phyloP scores from a whole-genome alignment of 2,797 vertebrate genomes.

The Decapterus maruadsi region DNA sequence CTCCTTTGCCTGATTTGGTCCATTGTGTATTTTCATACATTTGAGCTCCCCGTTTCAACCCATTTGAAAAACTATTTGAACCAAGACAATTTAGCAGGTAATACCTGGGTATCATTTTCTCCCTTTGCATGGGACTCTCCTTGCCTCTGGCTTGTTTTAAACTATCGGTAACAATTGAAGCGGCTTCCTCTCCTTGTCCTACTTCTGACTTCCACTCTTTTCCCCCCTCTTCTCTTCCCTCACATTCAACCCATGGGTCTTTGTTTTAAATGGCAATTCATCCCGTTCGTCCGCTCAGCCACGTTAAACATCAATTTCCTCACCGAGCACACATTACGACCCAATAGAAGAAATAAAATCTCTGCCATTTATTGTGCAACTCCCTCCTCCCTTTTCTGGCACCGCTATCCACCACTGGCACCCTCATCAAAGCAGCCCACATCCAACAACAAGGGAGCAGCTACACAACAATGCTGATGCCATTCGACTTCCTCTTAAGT shows the following conservation, averaged over 20 bases:
- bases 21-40: slow-evolving; percentile 66
- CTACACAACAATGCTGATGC: slow-evolving; percentile 79
- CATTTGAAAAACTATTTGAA: slow-evolving; percentile 73
- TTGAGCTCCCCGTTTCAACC: slow-evolving; percentile 63
- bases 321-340: slow-evolving; percentile 84
- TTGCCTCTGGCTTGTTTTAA: slow-evolving; percentile 80
- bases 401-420: slow-evolving; percentile 70
- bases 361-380: slow-evolving; percentile 79
- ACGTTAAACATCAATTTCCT: slow-evolving; percentile 86
- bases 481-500: slow-evolving; percentile 86
- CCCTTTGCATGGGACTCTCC: slow-evolving; percentile 72
- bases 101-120: slow-evolving; percentile 75
- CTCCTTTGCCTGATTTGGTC: slow-evolving; percentile 61
- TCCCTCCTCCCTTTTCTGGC: slow-evolving; percentile 69
- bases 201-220: slow-evolving; percentile 65
- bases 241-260: slow-evolving; percentile 74
- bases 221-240: slow-evolving; percentile 32
- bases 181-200: slow-evolving; percentile 76
- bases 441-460: slow-evolving; percentile 80
- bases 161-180: slow-evolving; percentile 68
- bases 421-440: slow-evolving; percentile 79
- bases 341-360: slow-evolving; percentile 84
- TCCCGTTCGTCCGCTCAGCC: slow-evolving; percentile 79
- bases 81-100: slow-evolving; percentile 67
- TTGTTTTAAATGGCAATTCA: slow-evolving; percentile 86